Percentiles rank a stretch among this genome's conserved stretches.
Evolutionary conservation across 2,113 vertebrate genomes (phyloP).

Genomic region (Parus major): DNA sequence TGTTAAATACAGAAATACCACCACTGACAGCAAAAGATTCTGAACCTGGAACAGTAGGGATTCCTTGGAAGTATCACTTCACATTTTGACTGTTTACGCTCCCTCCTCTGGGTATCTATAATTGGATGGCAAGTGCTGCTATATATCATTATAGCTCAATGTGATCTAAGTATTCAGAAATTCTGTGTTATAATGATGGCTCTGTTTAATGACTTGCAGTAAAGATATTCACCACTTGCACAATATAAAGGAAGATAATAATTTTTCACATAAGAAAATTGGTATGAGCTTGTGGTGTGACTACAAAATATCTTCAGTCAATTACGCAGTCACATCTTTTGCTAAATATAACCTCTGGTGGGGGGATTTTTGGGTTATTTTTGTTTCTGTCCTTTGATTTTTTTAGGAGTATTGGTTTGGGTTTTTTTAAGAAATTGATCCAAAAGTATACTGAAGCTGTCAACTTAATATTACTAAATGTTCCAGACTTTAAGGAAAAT

Average conservation of each 20-base stretch:
- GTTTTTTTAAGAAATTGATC: neutral
- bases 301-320: neutral
- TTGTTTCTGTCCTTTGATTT: neutral
- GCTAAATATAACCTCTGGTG: neutral
- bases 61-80: neutral
- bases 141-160: neutral
- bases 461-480: neutral
- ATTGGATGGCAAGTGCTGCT: neutral
- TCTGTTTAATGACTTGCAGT: neutral
- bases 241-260: neutral
- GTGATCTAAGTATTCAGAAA: neutral
- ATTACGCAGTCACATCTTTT: neutral
- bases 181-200: neutral
- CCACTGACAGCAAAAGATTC: neutral
- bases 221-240: neutral
- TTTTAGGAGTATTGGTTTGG: rapidly evolving
- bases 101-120: neutral
- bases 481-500: neutral
- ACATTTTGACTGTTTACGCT: neutral
- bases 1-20: neutral
- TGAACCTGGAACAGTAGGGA: neutral
- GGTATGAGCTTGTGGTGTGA: neutral
- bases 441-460: neutral
- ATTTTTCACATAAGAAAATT: neutral
- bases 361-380: neutral